phyloP scores from a whole-genome alignment of 2,888 invertebrate genomes.

The Mellilla xanthometata region DNA sequence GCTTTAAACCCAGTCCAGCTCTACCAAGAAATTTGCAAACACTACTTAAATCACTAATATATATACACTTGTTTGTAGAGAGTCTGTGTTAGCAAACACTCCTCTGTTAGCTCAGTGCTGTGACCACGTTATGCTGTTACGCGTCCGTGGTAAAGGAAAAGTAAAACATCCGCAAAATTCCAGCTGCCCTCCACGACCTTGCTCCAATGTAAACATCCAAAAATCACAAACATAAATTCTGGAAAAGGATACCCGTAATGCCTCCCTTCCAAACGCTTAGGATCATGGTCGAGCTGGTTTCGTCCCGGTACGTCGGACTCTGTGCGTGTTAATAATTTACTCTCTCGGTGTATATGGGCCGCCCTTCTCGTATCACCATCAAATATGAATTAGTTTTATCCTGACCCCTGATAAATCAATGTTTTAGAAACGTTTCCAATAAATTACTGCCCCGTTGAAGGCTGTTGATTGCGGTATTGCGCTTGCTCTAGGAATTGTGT shows the following conservation, averaged over 20 bases:
- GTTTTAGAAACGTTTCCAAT: slow-evolving; percentile 27
- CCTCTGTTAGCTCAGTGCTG: background rate
- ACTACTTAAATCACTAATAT: too few species aligned
- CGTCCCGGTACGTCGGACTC: slow-evolving; percentile 25
- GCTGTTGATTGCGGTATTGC: background rate
- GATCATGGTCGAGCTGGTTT: slow-evolving; percentile 24
- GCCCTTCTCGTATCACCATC: slow-evolving; percentile 38
- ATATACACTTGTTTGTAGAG: background rate
- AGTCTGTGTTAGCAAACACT: background rate
- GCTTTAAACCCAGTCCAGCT: too few species aligned
- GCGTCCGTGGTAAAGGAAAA: slow-evolving; percentile 9
- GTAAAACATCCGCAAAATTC: slow-evolving; percentile 7
- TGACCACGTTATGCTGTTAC: slow-evolving; percentile 5
- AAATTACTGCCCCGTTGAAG: background rate
- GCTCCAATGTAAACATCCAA: slow-evolving; percentile 18
- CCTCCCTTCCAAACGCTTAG: slow-evolving; percentile 24
- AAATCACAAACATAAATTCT: slow-evolving; percentile 29
- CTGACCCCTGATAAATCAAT: slow-evolving; percentile 44
- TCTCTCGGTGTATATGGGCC: slow-evolving; percentile 33
- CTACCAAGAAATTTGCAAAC: too few species aligned
- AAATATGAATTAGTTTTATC: slow-evolving; percentile 47
- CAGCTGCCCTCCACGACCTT: slow-evolving; percentile 7
- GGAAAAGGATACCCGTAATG: slow-evolving; percentile 31
- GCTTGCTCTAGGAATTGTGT: slow-evolving; percentile 7
- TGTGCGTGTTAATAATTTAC: slow-evolving; percentile 42